Evolutionary conservation across 1,140 invertebrate genomes (phyloP).

Genomic region (Lepidurus arcticus): DNA sequence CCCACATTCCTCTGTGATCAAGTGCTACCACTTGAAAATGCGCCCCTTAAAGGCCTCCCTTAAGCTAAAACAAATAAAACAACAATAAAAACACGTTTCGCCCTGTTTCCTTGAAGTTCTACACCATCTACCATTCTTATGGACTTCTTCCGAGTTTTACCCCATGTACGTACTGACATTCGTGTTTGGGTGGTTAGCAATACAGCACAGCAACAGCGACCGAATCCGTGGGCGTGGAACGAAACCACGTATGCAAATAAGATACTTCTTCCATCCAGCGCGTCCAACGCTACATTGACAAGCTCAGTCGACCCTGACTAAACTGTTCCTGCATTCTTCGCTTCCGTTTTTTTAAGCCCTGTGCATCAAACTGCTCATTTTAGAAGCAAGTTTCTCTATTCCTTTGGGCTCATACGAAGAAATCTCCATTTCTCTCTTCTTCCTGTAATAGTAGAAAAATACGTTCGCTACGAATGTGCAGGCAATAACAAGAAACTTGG

Average conservation of each 20-base stretch:
- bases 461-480: neutral
- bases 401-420: neutral
- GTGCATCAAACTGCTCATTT: neutral
- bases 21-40: neutral
- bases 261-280: neutral
- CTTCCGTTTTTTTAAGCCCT: neutral
- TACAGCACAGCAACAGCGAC: neutral
- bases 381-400: neutral
- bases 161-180: neutral
- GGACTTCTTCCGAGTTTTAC: neutral
- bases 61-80: neutral
- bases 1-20: neutral
- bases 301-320: conserved; percentile 11
- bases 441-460: neutral
- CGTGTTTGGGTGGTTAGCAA: neutral
- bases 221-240: neutral
- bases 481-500: neutral
- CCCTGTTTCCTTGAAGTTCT: neutral
- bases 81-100: neutral
- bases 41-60: neutral
- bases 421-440: neutral
- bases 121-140: conserved; percentile 4
- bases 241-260: conserved; percentile 11
- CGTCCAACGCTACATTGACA: conserved; percentile 17
- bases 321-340: conserved; percentile 4